phyloP scores from a whole-genome alignment of 2,797 vertebrate species.

The Sebastes kiyomatsui region DNA sequence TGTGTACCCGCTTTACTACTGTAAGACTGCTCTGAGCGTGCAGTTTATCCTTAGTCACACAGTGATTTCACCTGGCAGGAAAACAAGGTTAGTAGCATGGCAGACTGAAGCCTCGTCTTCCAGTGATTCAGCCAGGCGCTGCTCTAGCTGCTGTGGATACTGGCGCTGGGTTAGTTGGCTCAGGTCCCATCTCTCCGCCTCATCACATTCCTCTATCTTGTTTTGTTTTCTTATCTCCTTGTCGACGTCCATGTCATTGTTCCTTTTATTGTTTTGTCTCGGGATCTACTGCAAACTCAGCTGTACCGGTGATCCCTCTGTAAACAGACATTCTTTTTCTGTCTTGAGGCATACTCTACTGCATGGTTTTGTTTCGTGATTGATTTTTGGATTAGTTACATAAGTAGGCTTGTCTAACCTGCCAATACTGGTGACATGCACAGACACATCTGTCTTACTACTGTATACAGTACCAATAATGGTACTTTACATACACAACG shows the following conservation, averaged over 20 bases:
- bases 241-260: background rate
- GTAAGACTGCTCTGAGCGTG: conserved; percentile 5
- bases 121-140: background rate
- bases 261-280: background rate
- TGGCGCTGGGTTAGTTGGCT: background rate
- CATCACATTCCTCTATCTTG: background rate
- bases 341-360: background rate
- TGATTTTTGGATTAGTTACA: background rate
- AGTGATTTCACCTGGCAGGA: conserved; percentile 19
- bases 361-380: background rate
- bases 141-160: conserved; percentile 11
- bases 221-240: conserved; percentile 26
- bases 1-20: conserved; percentile 2
- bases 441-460: background rate
- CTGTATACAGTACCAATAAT: background rate
- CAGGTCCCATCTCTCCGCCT: conserved; percentile 5
- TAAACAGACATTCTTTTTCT: background rate
- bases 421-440: background rate
- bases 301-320: background rate
- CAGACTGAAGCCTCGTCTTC: conserved; percentile 1
- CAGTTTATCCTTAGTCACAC: conserved; percentile 16
- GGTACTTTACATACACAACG: background rate
- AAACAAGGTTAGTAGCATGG: background rate
- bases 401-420: background rate
- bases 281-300: background rate